Conservation (phyloP, 64 coral and sea anemone genomes). For the Montipora sp. region DNA sequence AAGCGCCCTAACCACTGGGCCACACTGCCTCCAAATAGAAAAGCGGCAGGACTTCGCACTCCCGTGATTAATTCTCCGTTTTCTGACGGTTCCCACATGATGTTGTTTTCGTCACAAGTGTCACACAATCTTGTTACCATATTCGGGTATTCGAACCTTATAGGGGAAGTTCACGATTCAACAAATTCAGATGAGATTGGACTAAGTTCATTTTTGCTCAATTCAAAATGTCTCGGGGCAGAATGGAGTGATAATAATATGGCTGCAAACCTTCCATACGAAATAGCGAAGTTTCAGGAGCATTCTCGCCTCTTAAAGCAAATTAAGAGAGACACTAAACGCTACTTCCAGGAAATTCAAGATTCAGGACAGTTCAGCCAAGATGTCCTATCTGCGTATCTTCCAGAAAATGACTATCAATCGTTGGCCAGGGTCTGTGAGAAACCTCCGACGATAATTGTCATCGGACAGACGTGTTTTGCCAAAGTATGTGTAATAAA, state of each 20-base stretch:
- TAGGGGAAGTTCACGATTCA: neutral
- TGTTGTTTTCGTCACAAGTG: no score
- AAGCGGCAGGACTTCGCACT: no score
- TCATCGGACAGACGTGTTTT: slow-evolving; percentile 94
- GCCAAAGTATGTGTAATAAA: slow-evolving; percentile 98
- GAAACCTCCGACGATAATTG: slow-evolving; percentile 95
- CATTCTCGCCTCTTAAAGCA: slow-evolving; percentile 89
- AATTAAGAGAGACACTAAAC: slow-evolving; percentile 89
- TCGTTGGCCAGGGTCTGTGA: slow-evolving; percentile 90
- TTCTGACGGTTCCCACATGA: no score
- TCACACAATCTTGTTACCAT: neutral
- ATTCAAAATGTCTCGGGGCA: neutral
- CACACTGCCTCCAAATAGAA: no score
- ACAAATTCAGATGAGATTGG: neutral
- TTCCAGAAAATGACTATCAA: slow-evolving; percentile 90
- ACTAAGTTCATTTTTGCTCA: neutral
- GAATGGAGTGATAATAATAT: slow-evolving; percentile 4
- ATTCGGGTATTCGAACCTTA: neutral
- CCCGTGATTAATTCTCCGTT: no score
- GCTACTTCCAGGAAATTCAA: slow-evolving; percentile 87
- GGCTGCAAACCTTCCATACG: slow-evolving; percentile 93
- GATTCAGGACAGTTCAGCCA: slow-evolving; percentile 82
- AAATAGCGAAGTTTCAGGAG: slow-evolving; percentile 97
- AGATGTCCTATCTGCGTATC: slow-evolving; percentile 79
- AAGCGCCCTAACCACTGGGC: no score